Base-by-base conservation (phyloP, 2,797 vertebrate genomes). In the Jordanella pulchra region DNA sequence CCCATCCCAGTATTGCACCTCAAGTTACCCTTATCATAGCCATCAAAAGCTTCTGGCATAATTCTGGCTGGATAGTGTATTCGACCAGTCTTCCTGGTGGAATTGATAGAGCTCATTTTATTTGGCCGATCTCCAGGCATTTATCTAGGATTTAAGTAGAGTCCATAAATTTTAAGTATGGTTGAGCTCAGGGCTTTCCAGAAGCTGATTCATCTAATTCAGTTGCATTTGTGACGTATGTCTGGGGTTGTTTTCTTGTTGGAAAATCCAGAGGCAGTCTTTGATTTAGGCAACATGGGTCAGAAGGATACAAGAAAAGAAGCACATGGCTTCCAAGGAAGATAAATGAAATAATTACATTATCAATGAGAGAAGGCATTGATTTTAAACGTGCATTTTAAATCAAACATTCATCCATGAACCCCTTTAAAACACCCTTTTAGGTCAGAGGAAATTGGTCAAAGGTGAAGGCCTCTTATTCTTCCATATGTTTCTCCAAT, bases 181-280 rank as follows among this genome's bases (percentile, higher is more conserved):
- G n/a, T 44, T 44, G 60, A 44, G 23, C 39, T 64, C 23, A 44
- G n/a, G n/a, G 23, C 39, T 64, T 64, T 64, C n/a, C 60, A 64
- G 13, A 61, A n/a, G 32, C 23, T 44, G 60, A 63, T 14, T 63
- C n/a, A 63, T 63, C 60, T 42, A 7, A 63, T 44, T 39, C 23
- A 63, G 42, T 35, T 42, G n/a, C 23, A 54, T 3, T 14, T 25
- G 39, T 27, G 12, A 23, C 25, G 60, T 63, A 12, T 42, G 35
- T 63, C 25, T 14, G 35, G 12, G 17, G n/a, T 44, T 14, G 25
- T 25, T 44, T 64, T 64, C 39, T n/a, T 44, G 23, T 44, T 63
- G 35, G 21, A 25, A 42, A 35, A 44, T 14, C 39, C 35, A 61
- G 35, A 61, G 58, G 32, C 1, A 6, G 23, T 25, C 42, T 63